Evolutionary conservation across 2,888 invertebrate species (phyloP).

Genomic region (Euzetes globulus): DNA sequence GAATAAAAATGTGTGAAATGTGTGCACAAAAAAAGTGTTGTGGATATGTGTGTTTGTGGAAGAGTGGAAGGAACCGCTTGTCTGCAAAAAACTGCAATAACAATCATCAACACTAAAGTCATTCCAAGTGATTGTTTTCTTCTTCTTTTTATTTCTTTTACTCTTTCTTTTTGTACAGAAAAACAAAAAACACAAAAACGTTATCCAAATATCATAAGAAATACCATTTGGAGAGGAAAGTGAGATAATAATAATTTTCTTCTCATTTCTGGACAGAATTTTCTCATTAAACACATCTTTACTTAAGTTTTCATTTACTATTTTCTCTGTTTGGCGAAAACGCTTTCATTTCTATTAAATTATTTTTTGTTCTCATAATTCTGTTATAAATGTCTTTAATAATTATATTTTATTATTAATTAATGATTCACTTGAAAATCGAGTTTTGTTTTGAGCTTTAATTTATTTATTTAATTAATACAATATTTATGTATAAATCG

Average conservation of each 20-base stretch:
- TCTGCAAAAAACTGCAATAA: conserved; percentile 22
- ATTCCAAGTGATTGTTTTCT: conserved; percentile 28
- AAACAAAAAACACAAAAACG: background rate
- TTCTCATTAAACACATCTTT: background rate
- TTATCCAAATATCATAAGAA: conserved; percentile 25
- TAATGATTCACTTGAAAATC: too few relatives aligned
- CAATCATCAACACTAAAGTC: conserved; percentile 22
- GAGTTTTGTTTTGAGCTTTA: too few relatives aligned
- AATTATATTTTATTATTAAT: too few relatives aligned
- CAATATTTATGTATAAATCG: background rate
- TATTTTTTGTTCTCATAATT: too few relatives aligned
- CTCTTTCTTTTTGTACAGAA: conserved; percentile 15
- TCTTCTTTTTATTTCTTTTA: background rate
- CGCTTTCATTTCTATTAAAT: too few relatives aligned
- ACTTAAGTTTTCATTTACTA: too few relatives aligned
- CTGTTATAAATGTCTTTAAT: too few relatives aligned
- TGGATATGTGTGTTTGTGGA: background rate
- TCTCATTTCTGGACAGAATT: background rate
- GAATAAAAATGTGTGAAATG: conserved; percentile 25
- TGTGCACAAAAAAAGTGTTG: background rate
- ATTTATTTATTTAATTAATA: too few relatives aligned
- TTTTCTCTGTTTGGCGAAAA: too few relatives aligned
- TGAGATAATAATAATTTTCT: background rate
- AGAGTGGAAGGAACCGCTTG: background rate
- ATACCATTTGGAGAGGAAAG: conserved; percentile 4